These are phyloP conservation scores for Frankliniella intonsa DNA, from an alignment of 2,888 invertebrate genomes.

Conservation along the genomic window DNA sequence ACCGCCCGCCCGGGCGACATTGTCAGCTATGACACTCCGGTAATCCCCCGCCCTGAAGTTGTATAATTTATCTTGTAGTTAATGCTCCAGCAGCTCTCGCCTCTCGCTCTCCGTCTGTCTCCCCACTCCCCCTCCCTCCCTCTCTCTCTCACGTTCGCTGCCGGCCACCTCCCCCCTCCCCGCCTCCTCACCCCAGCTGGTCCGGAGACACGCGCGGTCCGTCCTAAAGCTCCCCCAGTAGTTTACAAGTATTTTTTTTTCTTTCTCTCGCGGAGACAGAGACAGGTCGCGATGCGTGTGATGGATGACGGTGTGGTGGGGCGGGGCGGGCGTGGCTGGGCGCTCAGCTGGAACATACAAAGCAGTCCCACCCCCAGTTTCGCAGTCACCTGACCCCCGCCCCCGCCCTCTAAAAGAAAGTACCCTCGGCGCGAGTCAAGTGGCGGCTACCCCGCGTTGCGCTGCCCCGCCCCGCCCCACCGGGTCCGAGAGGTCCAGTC, in stretches of 20 bases:
- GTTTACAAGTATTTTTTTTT: conserved; percentile 26
- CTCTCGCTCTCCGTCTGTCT: conserved; percentile 7
- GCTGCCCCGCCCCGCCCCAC: too few relatives aligned
- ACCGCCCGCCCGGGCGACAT: neutral
- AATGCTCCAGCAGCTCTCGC: conserved; percentile 14
- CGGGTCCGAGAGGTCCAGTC: neutral
- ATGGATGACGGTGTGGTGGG: neutral
- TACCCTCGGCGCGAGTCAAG: too few relatives aligned
- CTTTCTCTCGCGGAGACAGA: neutral
- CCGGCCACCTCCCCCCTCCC: conserved; percentile 17
- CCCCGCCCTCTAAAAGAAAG: too few relatives aligned
- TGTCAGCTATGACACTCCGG: conserved; percentile 22
- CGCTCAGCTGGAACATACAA: neutral
- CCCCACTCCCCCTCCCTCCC: conserved; percentile 22
- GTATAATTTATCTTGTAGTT: conserved; percentile 24
- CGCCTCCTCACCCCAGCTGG: conserved; percentile 18
- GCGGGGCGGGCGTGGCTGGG: neutral
- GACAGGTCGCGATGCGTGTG: neutral
- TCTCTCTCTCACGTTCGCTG: conserved; percentile 27
- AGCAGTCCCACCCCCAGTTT: neutral
- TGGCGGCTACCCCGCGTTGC: too few relatives aligned
- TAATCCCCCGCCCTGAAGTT: conserved; percentile 17
- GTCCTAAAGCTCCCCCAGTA: conserved; percentile 28
- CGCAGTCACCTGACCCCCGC: too few relatives aligned
- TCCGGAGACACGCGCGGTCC: conserved; percentile 29